Percentiles rank a stretch among this genome's conserved stretches.
Conservation (phyloP, 2,888 invertebrate genomes). For the Habrosyne pyritoides region DNA sequence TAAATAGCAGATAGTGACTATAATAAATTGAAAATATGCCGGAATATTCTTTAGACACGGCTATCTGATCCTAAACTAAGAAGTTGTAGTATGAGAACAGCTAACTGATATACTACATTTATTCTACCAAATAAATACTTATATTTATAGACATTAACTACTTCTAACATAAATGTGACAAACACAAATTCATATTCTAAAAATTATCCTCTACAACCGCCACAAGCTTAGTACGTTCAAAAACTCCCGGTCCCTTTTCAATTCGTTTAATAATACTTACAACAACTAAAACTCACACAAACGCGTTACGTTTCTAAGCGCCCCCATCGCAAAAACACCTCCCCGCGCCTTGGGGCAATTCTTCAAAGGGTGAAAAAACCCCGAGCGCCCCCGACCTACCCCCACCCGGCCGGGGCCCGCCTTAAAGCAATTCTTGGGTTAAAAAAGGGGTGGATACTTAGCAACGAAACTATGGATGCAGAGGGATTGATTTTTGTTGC, state of each 20-base stretch:
- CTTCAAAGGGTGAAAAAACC: slow-evolving; percentile 83
- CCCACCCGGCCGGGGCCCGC: slow-evolving; percentile 62
- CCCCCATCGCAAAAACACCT: slow-evolving; percentile 58
- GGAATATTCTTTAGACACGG: too few relatives aligned
- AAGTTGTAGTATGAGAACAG: too few relatives aligned
- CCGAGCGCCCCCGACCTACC: slow-evolving; percentile 37
- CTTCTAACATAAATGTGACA: not conserved
- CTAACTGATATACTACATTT: too few relatives aligned
- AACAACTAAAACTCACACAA: slow-evolving; percentile 60
- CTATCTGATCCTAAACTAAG: too few relatives aligned
- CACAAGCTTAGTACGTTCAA: slow-evolving; percentile 54
- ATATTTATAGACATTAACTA: too few relatives aligned
- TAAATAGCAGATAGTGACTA: too few relatives aligned
- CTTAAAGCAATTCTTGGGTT: slow-evolving; percentile 81
- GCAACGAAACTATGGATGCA: slow-evolving; percentile 66
- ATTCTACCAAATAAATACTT: too few relatives aligned
- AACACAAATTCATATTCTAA: not conserved
- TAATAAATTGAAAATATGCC: too few relatives aligned
- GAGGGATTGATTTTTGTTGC: slow-evolving; percentile 65
- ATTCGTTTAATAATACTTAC: slow-evolving; percentile 74
- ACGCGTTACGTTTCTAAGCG: slow-evolving; percentile 25
- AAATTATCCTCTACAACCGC: slow-evolving; percentile 40
- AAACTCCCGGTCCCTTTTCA: slow-evolving; percentile 76
- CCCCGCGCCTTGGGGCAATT: slow-evolving; percentile 80
- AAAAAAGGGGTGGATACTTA: slow-evolving; percentile 82